Evolutionary conservation across 1,140 invertebrate genomes (phyloP), one percentile per base, ranked within the genome.

Genomic region (Nebria ingens): DNA sequence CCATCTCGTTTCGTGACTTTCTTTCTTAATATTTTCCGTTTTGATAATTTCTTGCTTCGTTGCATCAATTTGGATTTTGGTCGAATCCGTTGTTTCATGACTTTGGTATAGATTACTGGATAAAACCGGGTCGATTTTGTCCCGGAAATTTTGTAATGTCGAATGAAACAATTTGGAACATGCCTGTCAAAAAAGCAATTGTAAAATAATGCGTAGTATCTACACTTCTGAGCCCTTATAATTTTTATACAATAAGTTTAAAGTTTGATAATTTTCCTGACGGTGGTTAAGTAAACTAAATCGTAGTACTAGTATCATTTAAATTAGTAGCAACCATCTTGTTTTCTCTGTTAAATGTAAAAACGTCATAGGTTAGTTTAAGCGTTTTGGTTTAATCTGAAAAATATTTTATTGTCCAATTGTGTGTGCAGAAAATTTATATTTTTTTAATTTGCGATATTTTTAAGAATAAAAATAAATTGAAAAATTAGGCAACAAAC

Each of bases 141-240:
- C 86, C 60, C 82, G 74, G 61, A 79, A 73, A 64, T 83, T 79
- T 57, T 83, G 78, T 19, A 84, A 79, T 56, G 79, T 80, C 62
- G 79, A 78, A 57, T 87, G 68, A 52, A 73, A 86, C 82, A 77
- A 81, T 87, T 65, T 85, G 64, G 66, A 86, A 82, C 71, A 84
- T 82, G 71, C 86, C 86, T 61, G 71, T 80, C 65, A 85, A 71
- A 53, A 72, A 68, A 21, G 69, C 65, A 57, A 54, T 53, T 2
- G 1, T 11, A 1, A 55, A 19, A 25, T 21, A 51, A 67, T 58
- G n/a, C n/a, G n/a, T n/a, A n/a, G n/a, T n/a, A n/a, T n/a, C n/a
- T n/a, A n/a, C n/a, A n/a, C n/a, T n/a, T n/a, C n/a, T n/a, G n/a
- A 51, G 2, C 6, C 21, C 13, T 55, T 1, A 2, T 55, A 19